A percentile compares a stretch with the other conserved stretches of the same genome.
phyloP scores from a whole-genome alignment of 2,113 vertebrate species.

The Tetrao urogallus region DNA sequence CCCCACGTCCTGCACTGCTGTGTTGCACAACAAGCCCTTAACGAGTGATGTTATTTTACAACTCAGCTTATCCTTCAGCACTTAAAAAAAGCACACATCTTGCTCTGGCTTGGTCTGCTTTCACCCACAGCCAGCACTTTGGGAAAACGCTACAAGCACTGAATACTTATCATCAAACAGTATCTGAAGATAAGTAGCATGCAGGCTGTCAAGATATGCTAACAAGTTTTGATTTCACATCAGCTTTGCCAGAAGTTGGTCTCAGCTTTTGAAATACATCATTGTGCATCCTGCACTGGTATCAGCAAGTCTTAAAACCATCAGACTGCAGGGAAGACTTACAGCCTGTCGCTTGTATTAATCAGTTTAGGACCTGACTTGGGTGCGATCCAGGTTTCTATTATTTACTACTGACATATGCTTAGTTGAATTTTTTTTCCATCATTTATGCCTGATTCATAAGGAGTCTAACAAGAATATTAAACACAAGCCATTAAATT shows the following conservation, averaged over 20 bases:
- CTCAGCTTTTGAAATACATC: neutral
- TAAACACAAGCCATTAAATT: slow-evolving; percentile 69
- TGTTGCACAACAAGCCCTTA: neutral
- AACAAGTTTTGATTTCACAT: neutral
- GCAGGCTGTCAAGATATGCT: neutral
- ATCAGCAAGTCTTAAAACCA: neutral
- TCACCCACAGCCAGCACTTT: neutral
- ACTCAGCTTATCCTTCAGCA: neutral
- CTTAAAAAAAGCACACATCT: neutral
- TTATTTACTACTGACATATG: slow-evolving; percentile 34
- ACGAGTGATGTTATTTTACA: neutral
- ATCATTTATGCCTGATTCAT: slow-evolving; percentile 34
- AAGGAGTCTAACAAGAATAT: slow-evolving; percentile 38
- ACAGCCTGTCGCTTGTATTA: neutral
- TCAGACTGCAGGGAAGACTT: neutral
- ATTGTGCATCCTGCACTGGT: neutral
- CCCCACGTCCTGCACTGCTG: neutral
- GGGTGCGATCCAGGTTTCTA: neutral
- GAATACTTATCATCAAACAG: neutral
- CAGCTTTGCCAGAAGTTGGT: neutral
- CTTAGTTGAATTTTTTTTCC: neutral
- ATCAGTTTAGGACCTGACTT: neutral
- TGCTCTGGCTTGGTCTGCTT: neutral
- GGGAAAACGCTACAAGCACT: neutral
- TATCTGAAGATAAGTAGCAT: neutral